A percentile compares a stretch with the other conserved stretches of the same genome.
Conservation (phyloP, 2,113 vertebrate species). For the Paedocypris sp. region DNA sequence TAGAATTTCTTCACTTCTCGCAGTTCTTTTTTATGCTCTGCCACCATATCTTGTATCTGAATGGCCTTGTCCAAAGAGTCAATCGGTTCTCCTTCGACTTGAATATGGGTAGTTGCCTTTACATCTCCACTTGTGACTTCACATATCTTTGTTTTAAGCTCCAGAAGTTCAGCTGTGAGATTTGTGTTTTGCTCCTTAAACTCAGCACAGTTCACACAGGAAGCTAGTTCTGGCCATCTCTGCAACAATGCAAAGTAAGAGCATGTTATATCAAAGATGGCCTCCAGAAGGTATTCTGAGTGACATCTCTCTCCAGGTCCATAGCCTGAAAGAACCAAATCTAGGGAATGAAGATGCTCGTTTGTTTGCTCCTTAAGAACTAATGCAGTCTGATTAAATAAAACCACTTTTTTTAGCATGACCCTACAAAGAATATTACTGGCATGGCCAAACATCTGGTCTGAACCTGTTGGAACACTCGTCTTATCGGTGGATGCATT, state of each 20-base stretch:
- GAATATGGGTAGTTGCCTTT: conserved; percentile 33
- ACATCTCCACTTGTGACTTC: no score
- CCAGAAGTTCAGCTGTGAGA: conserved; percentile 45
- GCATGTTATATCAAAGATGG: conserved; percentile 47
- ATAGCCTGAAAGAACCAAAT: conserved; percentile 32
- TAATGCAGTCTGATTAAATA: conserved; percentile 43
- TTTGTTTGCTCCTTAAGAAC: conserved; percentile 39
- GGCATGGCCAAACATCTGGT: conserved; percentile 45
- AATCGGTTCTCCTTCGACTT: conserved; percentile 50
- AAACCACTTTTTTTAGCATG: conserved; percentile 41
- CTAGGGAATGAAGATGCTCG: conserved; percentile 44
- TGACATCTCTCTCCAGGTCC: conserved; percentile 24
- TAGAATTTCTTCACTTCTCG: conserved; percentile 52
- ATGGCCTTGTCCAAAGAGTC: conserved; percentile 52
- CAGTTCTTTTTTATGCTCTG: conserved; percentile 55
- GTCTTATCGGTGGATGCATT: not conserved
- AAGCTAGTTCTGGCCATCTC: conserved; percentile 27
- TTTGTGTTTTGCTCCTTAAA: conserved; percentile 42
- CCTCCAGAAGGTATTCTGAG: conserved; percentile 48
- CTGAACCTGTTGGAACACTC: conserved; percentile 28
- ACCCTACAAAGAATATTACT: conserved; percentile 40
- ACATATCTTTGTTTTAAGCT: no score
- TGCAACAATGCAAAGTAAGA: conserved; percentile 49
- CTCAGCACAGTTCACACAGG: conserved; percentile 46
- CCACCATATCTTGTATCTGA: conserved; percentile 52